These are phyloP conservation scores for Cirrhinus molitorella DNA, from an alignment of 2,797 vertebrate genomes.

Conservation along the genomic window DNA sequence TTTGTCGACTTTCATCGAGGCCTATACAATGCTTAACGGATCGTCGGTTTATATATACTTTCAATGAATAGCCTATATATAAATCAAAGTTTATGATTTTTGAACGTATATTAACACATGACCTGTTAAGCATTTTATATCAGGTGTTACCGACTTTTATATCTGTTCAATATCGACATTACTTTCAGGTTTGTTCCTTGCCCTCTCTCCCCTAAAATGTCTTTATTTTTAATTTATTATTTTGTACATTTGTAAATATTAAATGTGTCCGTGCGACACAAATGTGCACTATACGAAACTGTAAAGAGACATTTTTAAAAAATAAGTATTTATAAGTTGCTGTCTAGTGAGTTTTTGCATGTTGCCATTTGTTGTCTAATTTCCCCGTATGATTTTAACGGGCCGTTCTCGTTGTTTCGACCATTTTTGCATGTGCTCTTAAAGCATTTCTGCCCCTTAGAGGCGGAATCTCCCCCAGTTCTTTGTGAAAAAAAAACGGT, in stretches of 20 bases:
- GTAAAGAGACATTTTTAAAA: constrained; percentile 79
- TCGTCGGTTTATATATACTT: neutral
- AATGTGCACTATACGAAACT: constrained; percentile 82
- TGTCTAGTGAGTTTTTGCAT: constrained; percentile 78
- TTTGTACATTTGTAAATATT: constrained; percentile 85
- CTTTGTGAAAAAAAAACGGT: constrained; percentile 70
- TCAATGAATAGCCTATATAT: constrained; percentile 12
- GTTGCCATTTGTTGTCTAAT: constrained; percentile 72
- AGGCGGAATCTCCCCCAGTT: constrained; percentile 69
- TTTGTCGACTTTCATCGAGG: neutral
- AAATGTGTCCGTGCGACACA: constrained; percentile 73
- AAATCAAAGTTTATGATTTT: constrained; percentile 14
- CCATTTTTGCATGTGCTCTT: constrained; percentile 77
- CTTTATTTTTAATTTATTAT: constrained; percentile 83
- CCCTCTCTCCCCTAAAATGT: constrained; percentile 65
- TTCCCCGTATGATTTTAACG: constrained; percentile 55
- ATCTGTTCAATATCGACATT: constrained; percentile 4
- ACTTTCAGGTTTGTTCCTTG: constrained; percentile 56
- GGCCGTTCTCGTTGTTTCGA: constrained; percentile 71
- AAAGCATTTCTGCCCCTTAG: constrained; percentile 71
- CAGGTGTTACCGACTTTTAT: constrained; percentile 26
- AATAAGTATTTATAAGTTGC: constrained; percentile 84
- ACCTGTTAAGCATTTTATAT: constrained; percentile 22
- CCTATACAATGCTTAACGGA: constrained; percentile 16
- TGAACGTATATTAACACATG: constrained; percentile 4